Conservation (phyloP, 2,888 invertebrate species). For the Bombylius discolor region DNA sequence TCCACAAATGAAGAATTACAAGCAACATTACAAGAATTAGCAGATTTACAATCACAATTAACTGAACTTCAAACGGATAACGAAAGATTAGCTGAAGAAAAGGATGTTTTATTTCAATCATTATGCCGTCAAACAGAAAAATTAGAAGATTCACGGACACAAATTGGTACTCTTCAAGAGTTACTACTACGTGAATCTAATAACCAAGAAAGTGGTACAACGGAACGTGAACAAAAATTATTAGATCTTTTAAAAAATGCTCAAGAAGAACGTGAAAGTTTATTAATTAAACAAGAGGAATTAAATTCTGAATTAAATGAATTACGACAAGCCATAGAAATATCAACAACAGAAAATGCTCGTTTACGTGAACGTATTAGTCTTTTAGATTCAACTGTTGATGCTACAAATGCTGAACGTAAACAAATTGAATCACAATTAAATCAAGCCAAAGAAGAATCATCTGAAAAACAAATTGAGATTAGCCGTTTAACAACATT, state of each 20-base stretch:
- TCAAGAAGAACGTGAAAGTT: conserved; percentile 64
- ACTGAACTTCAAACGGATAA: conserved; percentile 79
- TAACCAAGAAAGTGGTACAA: conserved; percentile 52
- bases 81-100: conserved; percentile 76
- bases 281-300: conserved; percentile 66
- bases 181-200: conserved; percentile 58
- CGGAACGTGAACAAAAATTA: conserved; percentile 67
- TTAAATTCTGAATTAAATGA: conserved; percentile 56
- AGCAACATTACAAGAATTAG: conserved; percentile 84
- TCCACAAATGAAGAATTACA: conserved; percentile 87
- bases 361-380: conserved; percentile 55
- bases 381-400: conserved; percentile 57
- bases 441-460: conserved; percentile 56
- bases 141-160: conserved; percentile 68
- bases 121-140: conserved; percentile 85
- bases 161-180: conserved; percentile 74
- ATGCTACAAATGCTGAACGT: conserved; percentile 61
- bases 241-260: conserved; percentile 72
- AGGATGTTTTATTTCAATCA: conserved; percentile 77
- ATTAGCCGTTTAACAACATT: conserved; percentile 61
- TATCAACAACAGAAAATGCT: conserved; percentile 50
- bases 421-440: conserved; percentile 61
- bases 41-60: conserved; percentile 77
- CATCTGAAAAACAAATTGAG: conserved; percentile 66
- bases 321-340: conserved; percentile 45